Evolutionary conservation across 37 sponge, comb jelly and placozoan genomes (phyloP).

Genomic region (Mnemiopsis leidyi): DNA sequence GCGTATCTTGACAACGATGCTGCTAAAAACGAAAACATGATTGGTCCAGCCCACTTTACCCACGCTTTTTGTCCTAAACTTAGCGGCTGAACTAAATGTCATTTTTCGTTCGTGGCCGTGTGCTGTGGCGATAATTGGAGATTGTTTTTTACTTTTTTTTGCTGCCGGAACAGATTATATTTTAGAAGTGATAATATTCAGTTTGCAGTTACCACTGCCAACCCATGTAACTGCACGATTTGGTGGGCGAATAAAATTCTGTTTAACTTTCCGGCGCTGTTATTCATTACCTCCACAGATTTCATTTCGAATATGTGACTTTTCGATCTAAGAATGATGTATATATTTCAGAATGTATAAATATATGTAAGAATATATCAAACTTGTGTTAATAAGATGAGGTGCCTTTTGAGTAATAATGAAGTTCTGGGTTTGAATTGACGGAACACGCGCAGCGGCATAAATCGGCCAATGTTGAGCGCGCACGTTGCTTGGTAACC

Average conservation of each 20-base stretch:
- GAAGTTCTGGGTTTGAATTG: background rate
- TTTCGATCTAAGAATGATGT: background rate
- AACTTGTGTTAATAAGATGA: no score
- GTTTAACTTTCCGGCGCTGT: no score
- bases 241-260: no score
- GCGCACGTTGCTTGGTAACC: background rate
- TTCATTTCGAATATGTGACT: no score
- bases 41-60: conserved; percentile 85
- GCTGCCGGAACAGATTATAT: no score
- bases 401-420: background rate
- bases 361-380: background rate
- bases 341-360: background rate
- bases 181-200: no score
- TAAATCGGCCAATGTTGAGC: background rate
- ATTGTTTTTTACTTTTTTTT: background rate
- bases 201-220: no score
- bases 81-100: background rate
- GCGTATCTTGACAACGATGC: conserved; percentile 74
- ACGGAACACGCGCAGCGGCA: background rate
- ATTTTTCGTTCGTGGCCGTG: background rate
- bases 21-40: conserved; percentile 72
- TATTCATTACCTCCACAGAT: no score
- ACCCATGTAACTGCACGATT: no score
- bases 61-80: conserved; percentile 82
- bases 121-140: background rate